Conservation (phyloP, 1,140 invertebrate genomes). For the Drosophila jambulina region DNA sequence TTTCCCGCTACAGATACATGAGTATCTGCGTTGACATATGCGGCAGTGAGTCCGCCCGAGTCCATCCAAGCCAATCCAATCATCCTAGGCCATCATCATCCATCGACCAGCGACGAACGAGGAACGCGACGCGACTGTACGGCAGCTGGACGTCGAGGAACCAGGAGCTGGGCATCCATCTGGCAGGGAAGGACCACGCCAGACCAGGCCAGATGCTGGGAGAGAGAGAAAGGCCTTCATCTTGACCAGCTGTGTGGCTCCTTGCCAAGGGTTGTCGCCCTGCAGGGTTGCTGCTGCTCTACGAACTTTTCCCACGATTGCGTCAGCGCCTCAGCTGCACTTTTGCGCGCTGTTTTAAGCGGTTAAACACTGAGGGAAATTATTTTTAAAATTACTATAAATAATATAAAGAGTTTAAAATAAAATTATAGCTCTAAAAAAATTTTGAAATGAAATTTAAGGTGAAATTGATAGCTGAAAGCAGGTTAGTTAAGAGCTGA, state of each 20-base stretch:
- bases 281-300: slow-evolving; percentile 56
- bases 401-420: background rate
- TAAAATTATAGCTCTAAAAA: background rate
- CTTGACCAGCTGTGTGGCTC: slow-evolving; percentile 51
- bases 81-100: slow-evolving; percentile 76
- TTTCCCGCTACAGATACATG: slow-evolving; percentile 78
- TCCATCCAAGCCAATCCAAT: slow-evolving; percentile 51
- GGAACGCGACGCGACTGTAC: slow-evolving; percentile 23
- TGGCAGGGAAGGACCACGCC: slow-evolving; percentile 9
- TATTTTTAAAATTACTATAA: background rate
- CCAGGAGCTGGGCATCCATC: slow-evolving; percentile 13
- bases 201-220: slow-evolving; percentile 6
- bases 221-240: slow-evolving; percentile 13
- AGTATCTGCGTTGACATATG: slow-evolving; percentile 77
- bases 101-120: slow-evolving; percentile 2
- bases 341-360: slow-evolving; percentile 74
- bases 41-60: slow-evolving; percentile 23
- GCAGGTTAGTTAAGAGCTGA: no score
- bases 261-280: slow-evolving; percentile 66
- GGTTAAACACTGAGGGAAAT: slow-evolving; percentile 3
- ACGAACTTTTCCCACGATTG: slow-evolving; percentile 64
- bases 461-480: background rate
- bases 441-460: background rate
- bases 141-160: slow-evolving; percentile 22
- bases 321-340: slow-evolving; percentile 68